Conservation (phyloP, 2,797 vertebrate species). For the Oreochromis mossambicus region DNA sequence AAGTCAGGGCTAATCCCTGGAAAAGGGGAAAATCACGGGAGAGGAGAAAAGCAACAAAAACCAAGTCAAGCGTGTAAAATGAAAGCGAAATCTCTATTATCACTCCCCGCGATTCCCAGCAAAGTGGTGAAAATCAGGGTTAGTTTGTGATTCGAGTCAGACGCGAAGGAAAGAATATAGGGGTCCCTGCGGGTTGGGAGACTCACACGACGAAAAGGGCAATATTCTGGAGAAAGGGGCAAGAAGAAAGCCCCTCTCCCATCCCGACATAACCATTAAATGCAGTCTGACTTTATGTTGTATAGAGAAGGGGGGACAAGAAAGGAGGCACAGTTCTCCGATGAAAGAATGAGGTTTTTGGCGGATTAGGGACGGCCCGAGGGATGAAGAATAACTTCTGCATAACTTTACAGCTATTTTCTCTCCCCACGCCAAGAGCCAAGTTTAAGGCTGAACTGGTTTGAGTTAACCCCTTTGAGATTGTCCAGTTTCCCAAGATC, state of each 20-base stretch:
- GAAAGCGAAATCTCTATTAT: constrained; percentile 99
- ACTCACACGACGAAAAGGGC: constrained; percentile 98
- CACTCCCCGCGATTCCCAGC: constrained; percentile 97
- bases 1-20: constrained; percentile 99
- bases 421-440: constrained; percentile 73
- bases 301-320: constrained; percentile 86
- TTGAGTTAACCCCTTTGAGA: constrained; percentile 74
- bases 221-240: constrained; percentile 89
- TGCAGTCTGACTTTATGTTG: constrained; percentile 99
- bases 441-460: constrained; percentile 69
- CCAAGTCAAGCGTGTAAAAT: constrained; percentile 99
- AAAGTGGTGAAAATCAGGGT: constrained; percentile 94
- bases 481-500: constrained; percentile 16
- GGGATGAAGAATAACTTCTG: constrained; percentile 85
- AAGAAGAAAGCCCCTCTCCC: constrained; percentile 93
- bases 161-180: constrained; percentile 92
- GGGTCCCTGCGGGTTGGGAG: constrained; percentile 94
- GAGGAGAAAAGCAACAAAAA: constrained; percentile 99
- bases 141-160: constrained; percentile 99
- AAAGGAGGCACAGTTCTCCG: constrained; percentile 84
- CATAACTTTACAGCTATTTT: constrained; percentile 85
- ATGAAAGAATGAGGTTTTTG: constrained; percentile 84
- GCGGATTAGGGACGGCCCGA: constrained; percentile 83
- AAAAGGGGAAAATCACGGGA: constrained; percentile 92
- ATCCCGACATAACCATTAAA: constrained; percentile 99